Evolutionary conservation across 2,797 vertebrate species (phyloP).

Genomic region (Pygocentrus nattereri): DNA sequence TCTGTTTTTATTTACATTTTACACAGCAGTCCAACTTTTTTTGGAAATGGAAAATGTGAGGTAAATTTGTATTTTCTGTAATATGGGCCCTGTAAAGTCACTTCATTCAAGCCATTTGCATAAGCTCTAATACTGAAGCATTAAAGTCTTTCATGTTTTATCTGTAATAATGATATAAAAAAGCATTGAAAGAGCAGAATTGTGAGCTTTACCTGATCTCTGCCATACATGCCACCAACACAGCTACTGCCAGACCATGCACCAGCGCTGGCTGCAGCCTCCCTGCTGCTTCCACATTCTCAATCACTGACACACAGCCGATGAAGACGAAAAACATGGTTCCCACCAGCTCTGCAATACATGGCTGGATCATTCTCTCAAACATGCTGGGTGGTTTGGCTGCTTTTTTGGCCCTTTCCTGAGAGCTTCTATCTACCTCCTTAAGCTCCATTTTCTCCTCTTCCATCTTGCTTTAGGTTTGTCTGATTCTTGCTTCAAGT

Average conservation of each 20-base stretch:
- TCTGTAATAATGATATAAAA: background rate
- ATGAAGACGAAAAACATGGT: conserved; percentile 87
- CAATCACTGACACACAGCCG: conserved; percentile 87
- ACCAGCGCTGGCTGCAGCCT: conserved; percentile 88
- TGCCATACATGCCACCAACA: conserved; percentile 81
- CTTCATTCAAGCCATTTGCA: too few species aligned
- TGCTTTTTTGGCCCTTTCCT: conserved; percentile 57
- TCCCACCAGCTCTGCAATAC: conserved; percentile 87
- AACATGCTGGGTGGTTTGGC: conserved; percentile 62
- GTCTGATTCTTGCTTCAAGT: background rate
- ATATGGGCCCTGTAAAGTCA: too few species aligned
- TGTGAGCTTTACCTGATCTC: conserved; percentile 83
- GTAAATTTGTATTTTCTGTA: too few species aligned
- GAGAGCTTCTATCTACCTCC: conserved; percentile 50
- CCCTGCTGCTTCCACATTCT: conserved; percentile 72
- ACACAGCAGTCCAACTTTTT: too few species aligned
- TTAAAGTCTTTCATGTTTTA: background rate
- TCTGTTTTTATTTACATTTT: too few species aligned
- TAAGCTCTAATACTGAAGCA: too few species aligned
- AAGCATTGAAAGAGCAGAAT: background rate
- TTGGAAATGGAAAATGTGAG: too few species aligned
- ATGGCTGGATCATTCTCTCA: conserved; percentile 83
- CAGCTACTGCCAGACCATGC: conserved; percentile 85
- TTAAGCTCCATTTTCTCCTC: conserved; percentile 72
- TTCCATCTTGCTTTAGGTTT: conserved; percentile 50